Evolutionary conservation across 2,113 vertebrate genomes (phyloP), one percentile per base, ranked within the genome.

Genomic region (Brachirus orientalis): DNA sequence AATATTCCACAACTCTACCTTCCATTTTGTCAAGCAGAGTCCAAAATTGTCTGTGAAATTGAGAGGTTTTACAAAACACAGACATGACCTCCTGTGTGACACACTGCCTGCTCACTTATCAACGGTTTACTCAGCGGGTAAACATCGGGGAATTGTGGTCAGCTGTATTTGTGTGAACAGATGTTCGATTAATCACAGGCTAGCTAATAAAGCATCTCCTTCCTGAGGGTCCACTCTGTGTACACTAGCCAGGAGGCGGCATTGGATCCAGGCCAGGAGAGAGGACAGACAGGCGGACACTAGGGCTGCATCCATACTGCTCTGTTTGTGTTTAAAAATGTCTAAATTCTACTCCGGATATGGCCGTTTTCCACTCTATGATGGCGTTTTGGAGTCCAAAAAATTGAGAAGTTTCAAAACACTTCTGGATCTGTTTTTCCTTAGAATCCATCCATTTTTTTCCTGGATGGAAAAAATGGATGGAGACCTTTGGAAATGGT

Each of bases 111-210:
- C 44, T n/a, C 70, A 66, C 78, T 82, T 82, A 84, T 90, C 80
- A 84, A 59, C 75, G 86, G 84, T 87, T 86, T 87, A 88, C 86
- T 74, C 63, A 61, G 79, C 69, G 74, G 72, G 85, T 88, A 90
- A 91, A 91, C 89, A 91, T 83, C 86, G 86, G 85, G 78, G 77
- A 85, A 77, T 72, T 81, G 81, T 77, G 85, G 87, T 88, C 84
- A 83, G 80, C 77, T 82, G 83, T 80, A 73, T 78, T 74, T 82
- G 77, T 57, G 71, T 48, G 78, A 86, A 79, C 89, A 92, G 91
- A 92, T 92, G 90, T 90, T 85, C 82, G 85, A 90, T 91, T 90
- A 91, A 91, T 91, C 84, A 88, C 61, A 69, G 69, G 79, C 67
- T 75, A 67, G 78, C 86, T 86, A 89, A 89, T 90, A 87, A 84